phyloP scores from a whole-genome alignment of 1,140 invertebrate genomes.

The Bicyclus anynana region DNA sequence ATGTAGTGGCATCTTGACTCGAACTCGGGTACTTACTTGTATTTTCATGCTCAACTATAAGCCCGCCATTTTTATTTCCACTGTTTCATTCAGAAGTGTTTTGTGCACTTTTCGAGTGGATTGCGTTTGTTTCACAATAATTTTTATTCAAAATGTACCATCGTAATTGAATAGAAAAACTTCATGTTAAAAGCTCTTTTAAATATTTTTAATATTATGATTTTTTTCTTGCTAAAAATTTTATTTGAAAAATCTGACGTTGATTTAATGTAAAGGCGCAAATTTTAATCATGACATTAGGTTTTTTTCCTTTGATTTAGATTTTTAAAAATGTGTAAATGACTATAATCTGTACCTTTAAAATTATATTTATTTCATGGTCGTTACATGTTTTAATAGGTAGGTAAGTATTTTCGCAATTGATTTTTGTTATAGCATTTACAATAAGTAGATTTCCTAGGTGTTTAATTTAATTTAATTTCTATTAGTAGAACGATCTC shows the following conservation, averaged over 20 bases:
- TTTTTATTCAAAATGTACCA: constrained; percentile 37
- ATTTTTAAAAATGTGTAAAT: constrained; percentile 1
- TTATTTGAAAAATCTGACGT: constrained; percentile 13
- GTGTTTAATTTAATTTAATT: too few species aligned
- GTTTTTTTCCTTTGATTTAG: constrained; percentile 3
- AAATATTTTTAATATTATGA: constrained; percentile 27
- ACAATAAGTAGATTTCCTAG: too few species aligned
- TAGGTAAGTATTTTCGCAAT: too few species aligned
- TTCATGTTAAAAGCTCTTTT: constrained; percentile 26
- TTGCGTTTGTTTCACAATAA: constrained; percentile 46
- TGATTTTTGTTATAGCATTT: too few species aligned
- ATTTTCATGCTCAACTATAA: constrained; percentile 64
- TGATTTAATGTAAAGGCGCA: constrained; percentile 20
- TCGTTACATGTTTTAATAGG: not conserved
- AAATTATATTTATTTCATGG: not conserved
- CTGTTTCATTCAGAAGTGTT: constrained; percentile 55
- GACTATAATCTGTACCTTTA: not conserved
- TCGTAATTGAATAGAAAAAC: constrained; percentile 36
- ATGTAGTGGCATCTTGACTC: constrained; percentile 64
- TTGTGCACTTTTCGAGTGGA: constrained; percentile 45
- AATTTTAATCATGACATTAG: constrained; percentile 17
- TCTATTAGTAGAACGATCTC: too few species aligned
- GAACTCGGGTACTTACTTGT: constrained; percentile 50
- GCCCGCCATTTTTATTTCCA: constrained; percentile 56
- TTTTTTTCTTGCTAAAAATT: constrained; percentile 15